These are phyloP conservation scores for Ylistrum balloti DNA, from an alignment of 1,140 invertebrate genomes.

Conservation along the genomic window DNA sequence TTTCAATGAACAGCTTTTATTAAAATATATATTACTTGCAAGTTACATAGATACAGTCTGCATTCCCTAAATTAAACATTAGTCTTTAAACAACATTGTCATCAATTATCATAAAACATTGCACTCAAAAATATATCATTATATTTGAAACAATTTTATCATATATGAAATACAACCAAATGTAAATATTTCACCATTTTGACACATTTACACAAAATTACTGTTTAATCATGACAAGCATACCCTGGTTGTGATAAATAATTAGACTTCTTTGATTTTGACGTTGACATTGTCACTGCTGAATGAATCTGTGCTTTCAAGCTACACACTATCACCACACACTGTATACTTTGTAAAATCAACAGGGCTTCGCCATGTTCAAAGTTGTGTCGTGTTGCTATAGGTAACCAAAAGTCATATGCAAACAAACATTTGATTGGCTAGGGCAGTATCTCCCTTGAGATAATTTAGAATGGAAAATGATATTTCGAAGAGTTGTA, in stretches of 20 bases:
- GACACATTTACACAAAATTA: not conserved
- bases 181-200: not conserved
- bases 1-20: too few relatives aligned
- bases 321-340: not conserved
- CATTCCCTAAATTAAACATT: too few relatives aligned
- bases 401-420: constrained; percentile 49
- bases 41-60: too few relatives aligned
- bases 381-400: constrained; percentile 60
- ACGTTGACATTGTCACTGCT: constrained; percentile 55
- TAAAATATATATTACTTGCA: too few relatives aligned
- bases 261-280: constrained; percentile 53
- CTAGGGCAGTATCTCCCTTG: not conserved
- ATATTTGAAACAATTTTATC: too few relatives aligned
- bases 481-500: not conserved
- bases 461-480: not conserved
- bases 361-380: constrained; percentile 52
- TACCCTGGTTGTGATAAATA: constrained; percentile 56
- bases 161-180: not conserved
- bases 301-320: not conserved
- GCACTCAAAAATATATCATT: too few relatives aligned
- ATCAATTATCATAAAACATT: too few relatives aligned
- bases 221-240: constrained; percentile 41
- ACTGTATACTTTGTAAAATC: not conserved
- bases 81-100: too few relatives aligned
- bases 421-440: constrained; percentile 61